Conservation (phyloP, 2,113 vertebrate genomes). For the Tragelaphus strepsiceros region DNA sequence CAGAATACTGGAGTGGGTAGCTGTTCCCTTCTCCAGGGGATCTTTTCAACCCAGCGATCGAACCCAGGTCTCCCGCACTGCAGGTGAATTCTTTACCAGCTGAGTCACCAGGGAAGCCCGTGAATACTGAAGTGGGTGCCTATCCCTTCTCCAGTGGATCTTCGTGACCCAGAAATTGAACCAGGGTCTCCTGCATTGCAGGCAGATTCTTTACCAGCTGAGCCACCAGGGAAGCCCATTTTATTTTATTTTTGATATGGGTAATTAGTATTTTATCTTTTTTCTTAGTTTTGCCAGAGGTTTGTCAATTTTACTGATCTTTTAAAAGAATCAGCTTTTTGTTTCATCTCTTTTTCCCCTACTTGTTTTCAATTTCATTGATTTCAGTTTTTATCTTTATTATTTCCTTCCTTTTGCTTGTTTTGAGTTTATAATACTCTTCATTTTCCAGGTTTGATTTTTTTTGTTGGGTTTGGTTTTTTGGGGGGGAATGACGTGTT, state of each 20-base stretch:
- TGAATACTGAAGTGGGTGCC: background rate
- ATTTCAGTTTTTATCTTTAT: slow-evolving; percentile 12
- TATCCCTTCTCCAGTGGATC: background rate
- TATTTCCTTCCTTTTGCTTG: slow-evolving; percentile 4
- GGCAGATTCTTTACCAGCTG: background rate
- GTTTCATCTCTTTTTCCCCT: background rate
- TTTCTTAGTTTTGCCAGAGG: background rate
- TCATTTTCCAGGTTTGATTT: background rate
- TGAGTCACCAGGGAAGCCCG: background rate
- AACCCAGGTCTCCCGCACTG: too few relatives aligned
- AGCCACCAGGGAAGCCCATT: background rate
- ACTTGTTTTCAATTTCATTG: background rate
- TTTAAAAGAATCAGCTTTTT: background rate
- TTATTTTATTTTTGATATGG: background rate
- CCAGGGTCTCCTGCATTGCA: background rate
- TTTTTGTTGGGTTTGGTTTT: background rate
- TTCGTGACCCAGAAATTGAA: background rate
- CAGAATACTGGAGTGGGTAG: background rate
- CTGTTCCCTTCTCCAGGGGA: too few relatives aligned
- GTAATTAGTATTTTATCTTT: background rate
- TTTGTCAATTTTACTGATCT: background rate
- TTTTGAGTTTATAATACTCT: background rate
- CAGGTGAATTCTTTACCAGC: too few relatives aligned
- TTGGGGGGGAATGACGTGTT: background rate
- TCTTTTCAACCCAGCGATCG: too few relatives aligned